Conservation (phyloP, 2,888 invertebrate species). For the Nebria salina region DNA sequence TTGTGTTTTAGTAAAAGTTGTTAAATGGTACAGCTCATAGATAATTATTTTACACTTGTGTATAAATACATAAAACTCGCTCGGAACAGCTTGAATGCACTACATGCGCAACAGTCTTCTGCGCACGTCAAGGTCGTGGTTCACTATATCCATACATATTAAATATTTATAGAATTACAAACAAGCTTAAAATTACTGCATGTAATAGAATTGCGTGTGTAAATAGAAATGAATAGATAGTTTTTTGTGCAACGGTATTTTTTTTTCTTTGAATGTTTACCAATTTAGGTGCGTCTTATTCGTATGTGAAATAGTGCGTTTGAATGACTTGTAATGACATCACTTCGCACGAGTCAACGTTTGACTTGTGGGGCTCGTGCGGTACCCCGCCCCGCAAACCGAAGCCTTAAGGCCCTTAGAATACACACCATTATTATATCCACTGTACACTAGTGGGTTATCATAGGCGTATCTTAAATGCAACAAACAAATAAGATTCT, state of each 20-base stretch:
- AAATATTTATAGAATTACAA: no score
- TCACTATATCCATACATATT: no score
- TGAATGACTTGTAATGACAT: slow-evolving; percentile 1
- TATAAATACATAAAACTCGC: no score
- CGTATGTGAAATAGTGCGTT: neutral
- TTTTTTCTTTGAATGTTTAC: neutral
- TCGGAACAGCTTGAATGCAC: no score
- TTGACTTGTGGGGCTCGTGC: slow-evolving; percentile 15
- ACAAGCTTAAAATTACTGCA: no score
- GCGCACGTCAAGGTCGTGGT: no score
- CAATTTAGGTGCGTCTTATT: neutral
- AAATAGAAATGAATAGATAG: no score
- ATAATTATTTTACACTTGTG: neutral
- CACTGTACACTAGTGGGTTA: neutral
- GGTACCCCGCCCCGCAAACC: neutral
- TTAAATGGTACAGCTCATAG: neutral
- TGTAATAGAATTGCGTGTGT: no score
- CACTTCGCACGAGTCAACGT: neutral
- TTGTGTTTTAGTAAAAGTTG: neutral
- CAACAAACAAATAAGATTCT: neutral
- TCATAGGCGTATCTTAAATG: neutral
- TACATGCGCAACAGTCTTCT: no score
- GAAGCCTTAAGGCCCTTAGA: neutral
- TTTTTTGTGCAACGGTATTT: neutral
- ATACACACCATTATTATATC: neutral